Evolutionary conservation across 2,888 invertebrate genomes (phyloP).

Genomic region (Drosophila quinaria): DNA sequence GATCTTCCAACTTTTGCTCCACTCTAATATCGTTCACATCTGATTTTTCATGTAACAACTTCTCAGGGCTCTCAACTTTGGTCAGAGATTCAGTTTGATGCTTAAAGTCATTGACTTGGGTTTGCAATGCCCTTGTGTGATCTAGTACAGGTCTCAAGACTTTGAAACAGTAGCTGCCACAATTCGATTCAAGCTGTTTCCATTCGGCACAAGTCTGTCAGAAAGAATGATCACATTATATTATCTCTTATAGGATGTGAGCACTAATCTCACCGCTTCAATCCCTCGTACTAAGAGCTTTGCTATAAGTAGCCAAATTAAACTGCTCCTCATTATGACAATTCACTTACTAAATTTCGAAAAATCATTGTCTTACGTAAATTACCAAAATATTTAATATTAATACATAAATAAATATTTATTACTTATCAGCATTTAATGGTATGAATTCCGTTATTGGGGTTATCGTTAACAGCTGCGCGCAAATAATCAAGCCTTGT

Average conservation of each 20-base stretch:
- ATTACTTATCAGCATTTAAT: not conserved
- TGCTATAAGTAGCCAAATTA: not conserved
- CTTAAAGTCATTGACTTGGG: not conserved
- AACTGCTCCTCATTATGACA: not conserved
- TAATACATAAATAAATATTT: not conserved
- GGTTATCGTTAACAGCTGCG: no score
- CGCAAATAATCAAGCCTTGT: no score
- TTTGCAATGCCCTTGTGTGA: conserved; percentile 3
- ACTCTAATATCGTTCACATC: not conserved
- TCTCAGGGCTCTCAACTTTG: not conserved
- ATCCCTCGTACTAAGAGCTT: not conserved
- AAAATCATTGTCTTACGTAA: not conserved
- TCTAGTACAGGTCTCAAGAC: conserved; percentile 3
- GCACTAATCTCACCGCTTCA: not conserved
- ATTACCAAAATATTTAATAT: no score
- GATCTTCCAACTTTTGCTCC: not conserved
- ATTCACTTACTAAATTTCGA: not conserved
- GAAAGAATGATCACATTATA: not conserved
- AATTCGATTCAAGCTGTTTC: not conserved
- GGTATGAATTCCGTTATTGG: no score
- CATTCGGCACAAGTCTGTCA: not conserved
- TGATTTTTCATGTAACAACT: not conserved
- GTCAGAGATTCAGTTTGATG: not conserved
- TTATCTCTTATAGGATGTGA: no score
- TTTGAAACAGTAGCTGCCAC: conserved; percentile 8